These are phyloP conservation scores for Lucilia cuprina DNA, from an alignment of 1,140 invertebrate genomes.

Conservation along the genomic window DNA sequence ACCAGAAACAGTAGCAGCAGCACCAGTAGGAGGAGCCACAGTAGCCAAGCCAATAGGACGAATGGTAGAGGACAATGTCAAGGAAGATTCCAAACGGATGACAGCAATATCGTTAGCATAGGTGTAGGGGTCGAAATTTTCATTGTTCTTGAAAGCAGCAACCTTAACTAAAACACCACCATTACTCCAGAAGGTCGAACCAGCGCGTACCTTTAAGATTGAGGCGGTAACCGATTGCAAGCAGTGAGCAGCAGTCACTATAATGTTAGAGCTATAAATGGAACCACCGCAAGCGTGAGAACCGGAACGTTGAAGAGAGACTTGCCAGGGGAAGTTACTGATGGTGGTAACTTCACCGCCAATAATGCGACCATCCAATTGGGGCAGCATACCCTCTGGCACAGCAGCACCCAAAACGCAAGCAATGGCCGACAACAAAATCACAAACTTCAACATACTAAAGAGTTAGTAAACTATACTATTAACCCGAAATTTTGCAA, in stretches of 20 bases:
- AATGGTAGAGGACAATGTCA: conserved; percentile 48
- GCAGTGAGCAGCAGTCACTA: conserved; percentile 70
- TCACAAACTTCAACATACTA: conserved; percentile 40
- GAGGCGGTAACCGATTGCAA: conserved; percentile 57
- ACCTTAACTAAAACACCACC: conserved; percentile 45
- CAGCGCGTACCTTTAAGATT: conserved; percentile 47
- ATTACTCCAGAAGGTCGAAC: conserved; percentile 48
- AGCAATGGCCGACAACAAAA: conserved; percentile 34
- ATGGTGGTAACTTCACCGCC: conserved; percentile 42
- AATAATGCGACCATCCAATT: conserved; percentile 42
- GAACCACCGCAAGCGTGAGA: conserved; percentile 36
- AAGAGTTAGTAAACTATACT: neutral
- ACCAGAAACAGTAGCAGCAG: too few relatives aligned
- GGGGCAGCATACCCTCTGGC: conserved; percentile 38
- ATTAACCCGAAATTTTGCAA: too few relatives aligned
- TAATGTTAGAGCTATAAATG: conserved; percentile 61
- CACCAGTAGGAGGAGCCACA: neutral
- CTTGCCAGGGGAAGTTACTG: conserved; percentile 49
- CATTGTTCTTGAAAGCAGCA: conserved; percentile 46
- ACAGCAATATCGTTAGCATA: too few relatives aligned
- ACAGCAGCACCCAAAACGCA: conserved; percentile 24
- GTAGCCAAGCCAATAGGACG: conserved; percentile 56
- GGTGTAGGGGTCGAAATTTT: neutral
- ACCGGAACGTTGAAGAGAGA: conserved; percentile 47
- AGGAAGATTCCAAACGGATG: conserved; percentile 39